Evolutionary conservation across 1,140 invertebrate genomes (phyloP).

Genomic region (Polyergus mexicanus): DNA sequence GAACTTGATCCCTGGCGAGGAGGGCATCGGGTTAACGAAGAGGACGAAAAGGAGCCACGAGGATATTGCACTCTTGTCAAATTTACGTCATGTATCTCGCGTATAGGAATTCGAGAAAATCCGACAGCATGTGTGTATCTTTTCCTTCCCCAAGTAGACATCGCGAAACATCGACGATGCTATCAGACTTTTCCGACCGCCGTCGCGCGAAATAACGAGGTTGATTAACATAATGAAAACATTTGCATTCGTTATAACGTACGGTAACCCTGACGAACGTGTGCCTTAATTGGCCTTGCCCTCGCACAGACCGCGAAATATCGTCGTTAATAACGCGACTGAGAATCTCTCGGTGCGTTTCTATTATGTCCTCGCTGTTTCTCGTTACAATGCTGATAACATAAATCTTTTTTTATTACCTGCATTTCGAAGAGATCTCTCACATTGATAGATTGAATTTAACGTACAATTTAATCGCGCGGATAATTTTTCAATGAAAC

Average conservation of each 20-base stretch:
- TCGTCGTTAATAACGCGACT: constrained; percentile 45
- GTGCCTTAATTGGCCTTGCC: constrained; percentile 50
- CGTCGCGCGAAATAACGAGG: constrained; percentile 37
- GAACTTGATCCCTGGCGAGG: background rate
- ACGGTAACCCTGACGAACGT: constrained; percentile 49
- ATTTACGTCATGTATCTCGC: background rate
- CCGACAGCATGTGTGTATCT: background rate
- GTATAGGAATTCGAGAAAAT: constrained; percentile 12
- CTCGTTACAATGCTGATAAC: background rate
- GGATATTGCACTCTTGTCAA: background rate
- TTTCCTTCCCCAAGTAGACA: background rate
- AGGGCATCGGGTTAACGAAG: background rate
- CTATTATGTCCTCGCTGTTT: background rate
- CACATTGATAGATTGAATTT: constrained; percentile 1
- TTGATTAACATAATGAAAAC: constrained; percentile 60
- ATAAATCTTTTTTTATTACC: constrained; percentile 8
- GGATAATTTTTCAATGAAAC: background rate
- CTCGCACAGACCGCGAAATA: constrained; percentile 25
- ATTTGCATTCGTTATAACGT: constrained; percentile 56
- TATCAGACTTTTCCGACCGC: constrained; percentile 40
- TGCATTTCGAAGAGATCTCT: constrained; percentile 14
- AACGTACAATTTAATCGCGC: background rate
- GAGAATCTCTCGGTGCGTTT: constrained; percentile 3
- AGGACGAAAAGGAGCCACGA: background rate
- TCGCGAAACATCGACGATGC: constrained; percentile 15